Conservation (phyloP, 2,888 invertebrate genomes). For the Dysmachus trigonus region DNA sequence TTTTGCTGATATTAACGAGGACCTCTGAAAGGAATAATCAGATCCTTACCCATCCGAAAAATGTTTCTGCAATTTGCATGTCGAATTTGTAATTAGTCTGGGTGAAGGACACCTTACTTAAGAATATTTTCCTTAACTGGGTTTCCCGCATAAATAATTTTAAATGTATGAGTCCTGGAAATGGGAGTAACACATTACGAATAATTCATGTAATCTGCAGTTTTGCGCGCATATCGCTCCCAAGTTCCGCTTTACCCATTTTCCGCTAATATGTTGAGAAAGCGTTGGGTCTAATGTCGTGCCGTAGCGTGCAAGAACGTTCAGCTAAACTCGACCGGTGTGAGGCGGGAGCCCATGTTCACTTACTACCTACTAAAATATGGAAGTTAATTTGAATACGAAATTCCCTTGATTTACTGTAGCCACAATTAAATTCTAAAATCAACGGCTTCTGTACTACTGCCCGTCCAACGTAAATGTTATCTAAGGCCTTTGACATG, state of each 20-base stretch:
- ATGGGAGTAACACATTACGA: background rate
- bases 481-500: background rate
- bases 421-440: slow-evolving; percentile 41
- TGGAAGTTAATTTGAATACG: slow-evolving; percentile 42
- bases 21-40: background rate
- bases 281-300: background rate
- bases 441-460: slow-evolving; percentile 22
- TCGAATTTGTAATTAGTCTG: slow-evolving; percentile 19
- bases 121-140: background rate
- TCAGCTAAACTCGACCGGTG: background rate
- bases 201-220: slow-evolving; percentile 2
- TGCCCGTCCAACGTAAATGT: background rate
- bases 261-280: background rate
- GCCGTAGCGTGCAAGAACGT: background rate
- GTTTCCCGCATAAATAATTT: slow-evolving; percentile 17
- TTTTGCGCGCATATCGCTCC: background rate
- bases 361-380: slow-evolving; percentile 39
- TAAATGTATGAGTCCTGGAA: slow-evolving; percentile 13
- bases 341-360: slow-evolving; percentile 25
- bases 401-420: slow-evolving; percentile 36
- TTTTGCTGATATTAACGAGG: background rate
- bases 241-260: background rate
- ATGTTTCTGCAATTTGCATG: slow-evolving; percentile 21
- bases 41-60: background rate
- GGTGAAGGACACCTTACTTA: background rate